Evolutionary conservation across 2,797 vertebrate genomes (phyloP), one percentile per base, ranked within the genome.

Genomic region (Nannoperca australis): DNA sequence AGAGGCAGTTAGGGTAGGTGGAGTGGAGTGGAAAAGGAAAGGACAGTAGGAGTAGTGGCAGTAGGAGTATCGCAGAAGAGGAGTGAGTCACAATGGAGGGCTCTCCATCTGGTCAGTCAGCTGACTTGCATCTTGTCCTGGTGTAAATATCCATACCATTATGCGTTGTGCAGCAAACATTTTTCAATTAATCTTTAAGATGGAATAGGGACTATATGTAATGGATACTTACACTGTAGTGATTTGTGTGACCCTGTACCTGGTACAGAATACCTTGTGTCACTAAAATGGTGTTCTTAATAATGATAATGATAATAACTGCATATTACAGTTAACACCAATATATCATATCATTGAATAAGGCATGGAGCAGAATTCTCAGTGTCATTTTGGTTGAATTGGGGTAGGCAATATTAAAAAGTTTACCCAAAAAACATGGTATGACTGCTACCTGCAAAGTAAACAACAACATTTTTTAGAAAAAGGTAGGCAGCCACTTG

Each of bases 81-180:
- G 73, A 89, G 79, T 94, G 93, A 94, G 90, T 94, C 92, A 94
- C 89, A 91, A n/a, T n/a, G n/a, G n/a, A 84, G 75, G 78, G 65
- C 86, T 88, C 91, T 90, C 86, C 90, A 91, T 93, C 87, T 85
- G 84, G 87, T 88, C 86, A 85, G 87, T 88, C 79, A 84, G 77
- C 81, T 88, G 85, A 89, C 86, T 65, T 89, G 78, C 56, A 88
- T 86, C 76, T 73, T 81, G 63, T 79, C 58, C 34, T 68, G 58
- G 54, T 79, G 70, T 85, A 85, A 89, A 89, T 85, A 83, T 73
- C 63, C 40, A 61, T 47, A 24, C 36, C 32, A 74, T 79, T 65
- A 34, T 74, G 34, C 49, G 64, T 42, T 82, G 63, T 81, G 59
- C 76, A 74, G 81, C 72, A 90, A 87, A 90, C 59, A 64, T 76